These are phyloP conservation scores for Actinostola sp. DNA, from an alignment of 92 coral and sea anemone species.

Conservation along the genomic window DNA sequence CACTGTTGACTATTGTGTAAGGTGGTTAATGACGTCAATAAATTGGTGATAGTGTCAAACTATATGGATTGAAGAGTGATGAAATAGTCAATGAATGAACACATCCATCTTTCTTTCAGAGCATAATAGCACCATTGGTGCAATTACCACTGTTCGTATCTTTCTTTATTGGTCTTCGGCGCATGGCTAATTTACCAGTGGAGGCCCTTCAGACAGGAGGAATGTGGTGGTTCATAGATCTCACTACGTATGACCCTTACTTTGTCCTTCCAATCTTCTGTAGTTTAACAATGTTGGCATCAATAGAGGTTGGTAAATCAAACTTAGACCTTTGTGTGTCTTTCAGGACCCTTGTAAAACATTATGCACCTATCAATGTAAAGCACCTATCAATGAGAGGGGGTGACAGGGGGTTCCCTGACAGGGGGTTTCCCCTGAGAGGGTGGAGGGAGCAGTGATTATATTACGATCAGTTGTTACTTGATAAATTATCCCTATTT, in stretches of 20 bases:
- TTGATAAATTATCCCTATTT: too few species aligned
- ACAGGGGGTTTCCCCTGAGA: too few species aligned
- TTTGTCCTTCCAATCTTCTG: conserved; percentile 84
- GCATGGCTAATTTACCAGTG: conserved; percentile 92
- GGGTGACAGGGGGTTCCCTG: too few species aligned
- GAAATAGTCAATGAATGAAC: not conserved
- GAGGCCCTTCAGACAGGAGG: conserved; percentile 92
- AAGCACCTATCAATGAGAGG: too few species aligned
- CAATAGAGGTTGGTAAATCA: conserved; percentile 77
- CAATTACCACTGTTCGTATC: conserved; percentile 91
- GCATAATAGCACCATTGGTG: conserved; percentile 74
- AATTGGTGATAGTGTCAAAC: too few species aligned
- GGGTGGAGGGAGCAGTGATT: too few species aligned
- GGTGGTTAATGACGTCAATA: too few species aligned
- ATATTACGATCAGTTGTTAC: too few species aligned
- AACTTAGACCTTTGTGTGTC: not conserved
- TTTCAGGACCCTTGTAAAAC: too few species aligned
- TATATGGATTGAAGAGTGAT: too few species aligned
- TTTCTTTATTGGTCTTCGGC: conserved; percentile 83
- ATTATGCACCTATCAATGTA: too few species aligned
- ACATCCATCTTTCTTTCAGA: conserved; percentile 55
- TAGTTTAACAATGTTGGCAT: conserved; percentile 91
- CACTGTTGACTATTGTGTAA: too few species aligned
- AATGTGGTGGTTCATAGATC: conserved; percentile 85
- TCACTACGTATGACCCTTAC: conserved; percentile 86